Percentiles rank a stretch among this genome's conserved stretches.
Conservation (phyloP, 2,888 invertebrate genomes). For the Mesorhabditis sp. region DNA sequence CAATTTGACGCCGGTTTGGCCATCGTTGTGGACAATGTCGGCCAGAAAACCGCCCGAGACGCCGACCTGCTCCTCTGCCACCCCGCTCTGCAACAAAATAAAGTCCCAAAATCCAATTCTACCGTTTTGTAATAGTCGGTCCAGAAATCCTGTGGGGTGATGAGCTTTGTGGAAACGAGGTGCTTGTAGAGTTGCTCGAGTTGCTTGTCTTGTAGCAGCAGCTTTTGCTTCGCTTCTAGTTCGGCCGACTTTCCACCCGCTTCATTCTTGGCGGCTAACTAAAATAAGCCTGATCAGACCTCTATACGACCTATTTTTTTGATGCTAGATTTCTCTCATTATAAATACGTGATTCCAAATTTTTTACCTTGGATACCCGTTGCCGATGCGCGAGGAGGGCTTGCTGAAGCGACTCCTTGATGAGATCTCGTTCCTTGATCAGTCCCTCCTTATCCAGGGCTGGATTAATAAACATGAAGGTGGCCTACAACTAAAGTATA, state of each 20-base stretch:
- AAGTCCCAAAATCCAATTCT: not conserved
- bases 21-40: slow-evolving; percentile 47
- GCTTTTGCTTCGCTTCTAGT: slow-evolving; percentile 42
- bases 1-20: slow-evolving; percentile 65
- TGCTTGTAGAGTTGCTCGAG: slow-evolving; percentile 82
- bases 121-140: slow-evolving; percentile 32
- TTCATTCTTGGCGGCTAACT: slow-evolving; percentile 39
- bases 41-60: slow-evolving; percentile 68
- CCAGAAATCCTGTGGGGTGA: slow-evolving; percentile 98
- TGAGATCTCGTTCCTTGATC: slow-evolving; percentile 82
- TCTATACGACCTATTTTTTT: not conserved
- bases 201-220: slow-evolving; percentile 43
- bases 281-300: slow-evolving; percentile 13
- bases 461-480: slow-evolving; percentile 92
- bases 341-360: not conserved
- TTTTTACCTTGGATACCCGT: slow-evolving; percentile 15
- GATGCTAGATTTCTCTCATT: not conserved
- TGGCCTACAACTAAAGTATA: slow-evolving; percentile 62
- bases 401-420: slow-evolving; percentile 84
- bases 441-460: slow-evolving; percentile 75
- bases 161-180: slow-evolving; percentile 89
- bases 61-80: slow-evolving; percentile 70
- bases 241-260: slow-evolving; percentile 30
- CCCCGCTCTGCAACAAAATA: slow-evolving; percentile 20
- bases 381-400: slow-evolving; percentile 69